Base-by-base conservation (phyloP, 2,797 vertebrate species). In the Choloepus didactylus region DNA sequence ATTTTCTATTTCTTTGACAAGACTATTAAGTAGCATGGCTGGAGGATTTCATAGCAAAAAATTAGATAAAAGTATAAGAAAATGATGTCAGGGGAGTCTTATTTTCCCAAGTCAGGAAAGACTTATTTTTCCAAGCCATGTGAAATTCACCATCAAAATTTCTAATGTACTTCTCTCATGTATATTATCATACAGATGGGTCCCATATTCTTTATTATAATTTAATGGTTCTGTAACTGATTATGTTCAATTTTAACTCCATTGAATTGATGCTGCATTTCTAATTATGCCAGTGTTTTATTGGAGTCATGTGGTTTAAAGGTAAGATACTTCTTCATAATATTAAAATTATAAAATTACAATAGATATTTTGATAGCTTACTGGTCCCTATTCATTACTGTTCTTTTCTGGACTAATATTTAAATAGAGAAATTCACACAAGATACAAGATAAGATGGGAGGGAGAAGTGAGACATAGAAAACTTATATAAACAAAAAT, bases 221-320 rank as follows among this genome's bases (percentile, higher is more conserved):
- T 77, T 82, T 75, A 73, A 92, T 64, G n/a, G 11, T 4, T 89
- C 35, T 89, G 38, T 51, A 51, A 12, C n/a, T 89, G 29, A 49
- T 79, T 89, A 59, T 44, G 6, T 64, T 81, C 79, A 27, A 41
- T 75, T 92, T 82, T 77, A 75, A 77, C 31, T 92, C 15, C 38
- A 59, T 9, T 64, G 25, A 73, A 77, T 69, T 69, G 2, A 49
- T 79, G 21, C 75, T 88, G 25, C 89, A 35, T 87, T 95, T 90
- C 41, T 87, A 84, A 87, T 96, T 77, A 64, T 64, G 31, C 9
- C 46, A 56, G 49, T 83, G 7, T 94, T 92, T 93, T 87, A 92
- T 44, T 69, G 23, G 19, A 87, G 64, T 60, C 54, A 41, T 80
- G 18, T 35, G 81, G 38, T 83, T 95, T 89, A 93, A 84, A 91